Evolutionary conservation across 2,797 vertebrate genomes (phyloP).

Genomic region (Limosa lapponica): DNA sequence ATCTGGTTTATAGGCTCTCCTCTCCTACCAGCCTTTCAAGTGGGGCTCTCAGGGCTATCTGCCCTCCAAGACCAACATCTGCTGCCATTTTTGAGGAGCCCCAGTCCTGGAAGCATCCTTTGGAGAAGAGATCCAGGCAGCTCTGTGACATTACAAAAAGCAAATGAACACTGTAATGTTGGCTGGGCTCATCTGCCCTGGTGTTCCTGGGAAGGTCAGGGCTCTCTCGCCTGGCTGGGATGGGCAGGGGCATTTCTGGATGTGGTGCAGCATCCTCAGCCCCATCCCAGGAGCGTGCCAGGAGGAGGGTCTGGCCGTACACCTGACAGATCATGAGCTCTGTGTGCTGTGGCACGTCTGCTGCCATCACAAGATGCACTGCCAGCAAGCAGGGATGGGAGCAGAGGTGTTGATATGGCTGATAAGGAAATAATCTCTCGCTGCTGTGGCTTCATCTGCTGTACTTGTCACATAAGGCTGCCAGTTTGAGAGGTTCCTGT

Average conservation of each 20-base stretch:
- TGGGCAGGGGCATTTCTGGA: background rate
- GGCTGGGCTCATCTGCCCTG: background rate
- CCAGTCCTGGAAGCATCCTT: background rate
- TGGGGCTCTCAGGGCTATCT: background rate
- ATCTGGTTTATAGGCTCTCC: background rate
- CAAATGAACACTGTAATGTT: background rate
- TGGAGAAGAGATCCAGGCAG: background rate
- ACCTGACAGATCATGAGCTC: background rate
- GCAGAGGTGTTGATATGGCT: background rate
- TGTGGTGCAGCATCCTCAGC: background rate
- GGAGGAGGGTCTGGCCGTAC: background rate
- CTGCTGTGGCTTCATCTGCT: background rate
- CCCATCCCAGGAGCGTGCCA: background rate
- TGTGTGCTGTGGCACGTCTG: fast-evolving
- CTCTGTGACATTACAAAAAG: background rate
- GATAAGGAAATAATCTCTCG: background rate
- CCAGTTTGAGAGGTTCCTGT: background rate
- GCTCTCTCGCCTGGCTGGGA: background rate
- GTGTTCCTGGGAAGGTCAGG: background rate
- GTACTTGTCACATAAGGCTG: background rate
- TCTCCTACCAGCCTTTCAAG: background rate
- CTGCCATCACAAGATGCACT: background rate
- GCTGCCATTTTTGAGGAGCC: background rate
- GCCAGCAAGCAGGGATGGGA: background rate
- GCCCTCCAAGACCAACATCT: background rate